These are phyloP conservation scores for Rotaria macrura DNA, from an alignment of 2,888 invertebrate genomes.

Conservation along the genomic window DNA sequence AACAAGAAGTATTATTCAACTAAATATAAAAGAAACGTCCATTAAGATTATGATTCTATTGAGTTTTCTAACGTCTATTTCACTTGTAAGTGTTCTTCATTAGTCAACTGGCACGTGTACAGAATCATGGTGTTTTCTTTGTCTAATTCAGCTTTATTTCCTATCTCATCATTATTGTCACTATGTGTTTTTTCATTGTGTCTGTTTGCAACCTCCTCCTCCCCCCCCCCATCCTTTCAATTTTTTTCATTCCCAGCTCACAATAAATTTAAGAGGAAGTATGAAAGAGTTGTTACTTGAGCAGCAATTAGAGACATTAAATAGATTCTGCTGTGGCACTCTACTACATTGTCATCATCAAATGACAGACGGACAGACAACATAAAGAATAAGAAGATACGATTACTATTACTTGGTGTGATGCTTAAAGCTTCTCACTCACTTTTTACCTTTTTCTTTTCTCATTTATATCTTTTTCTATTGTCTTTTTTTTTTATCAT, in stretches of 20 bases:
- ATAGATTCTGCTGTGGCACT: not conserved
- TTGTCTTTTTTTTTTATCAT: not conserved
- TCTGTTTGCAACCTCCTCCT: not conserved
- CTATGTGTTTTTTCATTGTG: not conserved
- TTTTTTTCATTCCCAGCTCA: not conserved
- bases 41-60: not conserved
- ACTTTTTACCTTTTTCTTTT: not conserved
- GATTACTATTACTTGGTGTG: not conserved
- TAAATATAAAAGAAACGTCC: no score
- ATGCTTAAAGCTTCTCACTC: not conserved
- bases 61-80: not conserved
- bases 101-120: not conserved
- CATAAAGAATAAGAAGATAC: not conserved
- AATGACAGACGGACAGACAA: not conserved
- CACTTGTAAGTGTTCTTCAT: not conserved
- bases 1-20: no score
- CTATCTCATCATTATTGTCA: not conserved
- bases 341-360: not conserved
- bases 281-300: not conserved
- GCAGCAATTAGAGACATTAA: constrained; percentile 16
- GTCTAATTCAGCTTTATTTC: not conserved
- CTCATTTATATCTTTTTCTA: not conserved
- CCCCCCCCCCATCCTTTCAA: no score
- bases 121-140: not conserved
- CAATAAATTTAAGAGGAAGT: not conserved